phyloP scores from a whole-genome alignment of 2,113 vertebrate genomes.

The Tauraco erythrolophus region DNA sequence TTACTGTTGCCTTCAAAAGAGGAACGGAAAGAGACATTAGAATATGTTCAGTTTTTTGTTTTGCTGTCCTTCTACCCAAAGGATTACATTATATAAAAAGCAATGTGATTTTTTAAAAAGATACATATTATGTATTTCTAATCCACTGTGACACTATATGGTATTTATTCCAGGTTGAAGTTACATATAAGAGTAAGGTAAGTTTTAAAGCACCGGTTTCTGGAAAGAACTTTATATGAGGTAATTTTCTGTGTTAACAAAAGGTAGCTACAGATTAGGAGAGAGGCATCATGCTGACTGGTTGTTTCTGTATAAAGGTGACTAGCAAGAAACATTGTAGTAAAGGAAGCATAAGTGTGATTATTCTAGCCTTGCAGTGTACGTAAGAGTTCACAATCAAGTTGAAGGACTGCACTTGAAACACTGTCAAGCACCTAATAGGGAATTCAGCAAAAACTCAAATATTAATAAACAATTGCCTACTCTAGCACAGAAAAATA shows the following conservation, averaged over 20 bases:
- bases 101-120: background rate
- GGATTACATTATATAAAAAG: background rate
- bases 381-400: background rate
- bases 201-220: background rate
- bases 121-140: background rate
- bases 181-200: background rate
- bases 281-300: background rate
- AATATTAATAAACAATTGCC: background rate
- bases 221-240: background rate
- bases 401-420: background rate
- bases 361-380: background rate
- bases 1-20: conserved; percentile 86
- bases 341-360: background rate
- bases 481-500: background rate
- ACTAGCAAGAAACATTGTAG: background rate
- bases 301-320: background rate
- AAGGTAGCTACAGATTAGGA: background rate
- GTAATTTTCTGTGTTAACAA: background rate
- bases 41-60: background rate
- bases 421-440: background rate
- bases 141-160: background rate
- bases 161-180: background rate
- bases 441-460: background rate
- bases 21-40: background rate
- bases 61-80: background rate